Base-by-base conservation (phyloP, 1,140 invertebrate genomes). In the Cyphomyrmex costatus region DNA sequence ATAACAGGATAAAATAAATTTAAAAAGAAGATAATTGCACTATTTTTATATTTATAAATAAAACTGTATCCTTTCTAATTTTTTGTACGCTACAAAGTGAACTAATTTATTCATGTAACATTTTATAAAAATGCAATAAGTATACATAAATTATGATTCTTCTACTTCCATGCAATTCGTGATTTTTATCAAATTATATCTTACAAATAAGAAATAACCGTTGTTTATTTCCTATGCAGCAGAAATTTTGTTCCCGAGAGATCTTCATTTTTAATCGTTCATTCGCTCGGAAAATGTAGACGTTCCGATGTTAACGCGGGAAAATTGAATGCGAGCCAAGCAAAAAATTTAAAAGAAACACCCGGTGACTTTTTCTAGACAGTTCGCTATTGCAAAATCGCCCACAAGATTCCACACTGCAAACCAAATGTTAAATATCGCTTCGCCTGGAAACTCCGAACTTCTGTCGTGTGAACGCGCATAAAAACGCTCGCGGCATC, bases 401-500 rank as follows among this genome's bases (percentile, higher is more conserved):
- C 33, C 3, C 46, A 61, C 46, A 83, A 74, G 58, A 74, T 83
- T 73, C 19, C 7, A 73, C 24, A 36, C n/a, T 27, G 27, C 68
- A 21, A 6, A 71, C n/a, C 33, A 42, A 82, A 82, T 82, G 24
- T 73, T 60, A 82, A 73, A 82, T 82, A 73, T 60, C 36, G 12
- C 12, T 12, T 58, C 27, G 27, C 46, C 51, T 36, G 24, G 19
- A 21, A 36, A 73, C 53, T 24, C 36, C 33, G 79, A 60, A 74
- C 53, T 49, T 74, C n/a, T 83, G 68, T 27, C 36, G 68, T 5
- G 24, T 27, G 46, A 24, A 36, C n/a, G 33, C 30, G 49, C 68
- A 24, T 74, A 83, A 83, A 83, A 83, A 82, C 79, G 21, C 33
- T 56, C 53, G 53, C 19, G 12, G 79, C 79, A 49, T 83, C 68